Conservation (phyloP, 2,797 vertebrate species). For the Ceyx erithaca region DNA sequence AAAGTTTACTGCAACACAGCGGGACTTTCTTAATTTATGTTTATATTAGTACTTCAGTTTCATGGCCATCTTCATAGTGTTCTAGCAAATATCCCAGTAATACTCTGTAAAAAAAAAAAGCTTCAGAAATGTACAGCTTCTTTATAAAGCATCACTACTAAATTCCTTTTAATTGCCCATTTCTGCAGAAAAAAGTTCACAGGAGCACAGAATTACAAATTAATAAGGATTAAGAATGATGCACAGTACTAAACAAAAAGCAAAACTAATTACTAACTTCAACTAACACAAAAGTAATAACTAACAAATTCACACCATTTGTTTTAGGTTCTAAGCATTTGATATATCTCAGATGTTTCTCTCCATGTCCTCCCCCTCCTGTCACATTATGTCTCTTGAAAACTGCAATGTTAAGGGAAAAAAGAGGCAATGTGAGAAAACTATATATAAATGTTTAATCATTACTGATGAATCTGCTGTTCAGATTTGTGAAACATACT, state of each 20-base stretch:
- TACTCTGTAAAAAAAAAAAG: not conserved
- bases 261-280: conserved; percentile 14
- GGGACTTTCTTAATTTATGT: not conserved
- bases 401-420: conserved; percentile 53
- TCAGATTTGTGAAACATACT: conserved; percentile 60
- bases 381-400: conserved; percentile 27
- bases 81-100: not conserved
- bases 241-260: not conserved
- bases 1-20: not conserved
- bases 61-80: not conserved
- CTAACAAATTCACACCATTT: not conserved
- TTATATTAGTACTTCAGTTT: not conserved
- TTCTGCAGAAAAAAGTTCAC: not conserved
- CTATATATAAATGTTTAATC: conserved; percentile 71
- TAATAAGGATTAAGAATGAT: not conserved
- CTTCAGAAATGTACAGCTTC: not conserved
- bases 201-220: not conserved
- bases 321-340: not conserved
- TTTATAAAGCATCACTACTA: not conserved
- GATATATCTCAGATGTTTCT: not conserved
- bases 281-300: not conserved
- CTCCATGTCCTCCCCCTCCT: not conserved
- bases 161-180: not conserved
- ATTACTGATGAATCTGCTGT: conserved; percentile 60
- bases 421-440: conserved; percentile 47